A percentile compares a stretch with the other conserved stretches of the same genome.
phyloP scores from a whole-genome alignment of 2,113 vertebrate genomes.

The Sceloporus tristichus region DNA sequence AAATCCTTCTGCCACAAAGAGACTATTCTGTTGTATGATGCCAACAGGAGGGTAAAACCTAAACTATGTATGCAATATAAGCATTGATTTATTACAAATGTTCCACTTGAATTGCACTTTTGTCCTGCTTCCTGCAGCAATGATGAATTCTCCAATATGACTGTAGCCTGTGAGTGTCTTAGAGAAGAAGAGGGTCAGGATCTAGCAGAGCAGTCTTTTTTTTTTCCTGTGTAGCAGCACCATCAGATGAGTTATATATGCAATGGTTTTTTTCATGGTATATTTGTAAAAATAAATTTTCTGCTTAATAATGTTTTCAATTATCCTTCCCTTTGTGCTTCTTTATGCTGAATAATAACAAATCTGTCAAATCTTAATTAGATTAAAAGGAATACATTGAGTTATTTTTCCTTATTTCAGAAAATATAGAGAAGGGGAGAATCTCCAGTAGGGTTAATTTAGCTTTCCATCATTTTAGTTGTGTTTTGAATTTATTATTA shows the following conservation, averaged over 20 bases:
- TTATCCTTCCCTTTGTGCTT: conserved; percentile 61
- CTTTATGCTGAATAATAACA: conserved; percentile 64
- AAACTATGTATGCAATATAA: conserved; percentile 6
- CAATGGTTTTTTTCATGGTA: conserved; percentile 59
- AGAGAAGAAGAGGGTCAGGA: conserved; percentile 23
- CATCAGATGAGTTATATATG: conserved; percentile 48
- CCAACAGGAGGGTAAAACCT: no score
- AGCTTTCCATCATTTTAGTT: conserved; percentile 39
- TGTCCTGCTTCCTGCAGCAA: background rate
- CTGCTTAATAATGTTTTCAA: conserved; percentile 63
- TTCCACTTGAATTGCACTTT: conserved; percentile 37
- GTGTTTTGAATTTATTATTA: conserved; percentile 51
- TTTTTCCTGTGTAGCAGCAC: conserved; percentile 43
- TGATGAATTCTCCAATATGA: background rate
- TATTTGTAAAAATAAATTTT: conserved; percentile 48
- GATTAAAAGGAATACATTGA: conserved; percentile 61
- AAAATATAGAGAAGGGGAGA: conserved; percentile 56
- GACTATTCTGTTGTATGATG: background rate
- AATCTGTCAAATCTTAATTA: conserved; percentile 69
- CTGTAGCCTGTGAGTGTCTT: background rate
- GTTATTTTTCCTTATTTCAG: conserved; percentile 37
- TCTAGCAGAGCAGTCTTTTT: background rate
- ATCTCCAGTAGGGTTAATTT: conserved; percentile 31
- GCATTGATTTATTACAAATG: conserved; percentile 40
- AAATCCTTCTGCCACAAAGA: conserved; percentile 22